phyloP scores from a whole-genome alignment of 2,113 vertebrate species.

The Girardinichthys multiradiatus region DNA sequence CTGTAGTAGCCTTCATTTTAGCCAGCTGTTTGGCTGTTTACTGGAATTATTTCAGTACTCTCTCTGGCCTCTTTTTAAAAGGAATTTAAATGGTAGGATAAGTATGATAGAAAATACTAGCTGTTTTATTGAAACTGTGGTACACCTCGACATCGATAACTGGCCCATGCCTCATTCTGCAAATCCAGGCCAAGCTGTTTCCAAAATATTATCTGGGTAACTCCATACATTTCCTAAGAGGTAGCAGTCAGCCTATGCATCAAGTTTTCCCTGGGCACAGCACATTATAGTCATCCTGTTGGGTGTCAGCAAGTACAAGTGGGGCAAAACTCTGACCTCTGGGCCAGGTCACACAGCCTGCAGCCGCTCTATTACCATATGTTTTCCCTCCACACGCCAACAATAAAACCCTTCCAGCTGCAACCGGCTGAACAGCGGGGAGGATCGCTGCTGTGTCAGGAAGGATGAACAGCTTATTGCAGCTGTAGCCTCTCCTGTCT shows the following conservation, averaged over 20 bases:
- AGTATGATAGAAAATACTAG: no score
- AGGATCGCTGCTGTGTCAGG: slow-evolving; percentile 29
- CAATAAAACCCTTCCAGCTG: slow-evolving; percentile 24
- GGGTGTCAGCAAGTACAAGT: slow-evolving; percentile 17
- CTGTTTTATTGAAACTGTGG: no score
- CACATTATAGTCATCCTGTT: background rate
- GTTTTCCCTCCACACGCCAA: slow-evolving; percentile 13
- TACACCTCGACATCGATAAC: no score
- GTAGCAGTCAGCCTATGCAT: background rate
- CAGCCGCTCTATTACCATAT: slow-evolving; percentile 33
- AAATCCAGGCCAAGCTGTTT: slow-evolving; percentile 4
- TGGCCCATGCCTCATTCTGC: no score
- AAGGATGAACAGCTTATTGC: slow-evolving; percentile 52
- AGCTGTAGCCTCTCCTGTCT: slow-evolving; percentile 14
- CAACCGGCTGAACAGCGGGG: slow-evolving; percentile 23
- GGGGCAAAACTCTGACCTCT: slow-evolving; percentile 47
- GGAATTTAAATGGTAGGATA: no score
- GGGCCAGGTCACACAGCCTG: slow-evolving; percentile 27
- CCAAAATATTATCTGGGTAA: background rate
- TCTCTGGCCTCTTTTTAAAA: no score
- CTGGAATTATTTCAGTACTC: no score
- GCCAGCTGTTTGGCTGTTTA: no score
- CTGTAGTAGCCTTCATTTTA: no score
- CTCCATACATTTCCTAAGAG: background rate
- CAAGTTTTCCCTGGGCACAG: background rate